Percentiles rank a stretch among this genome's conserved stretches.
These are phyloP conservation scores for Drosophila busckii DNA, from an alignment of 1,140 invertebrate species.

Conservation along the genomic window DNA sequence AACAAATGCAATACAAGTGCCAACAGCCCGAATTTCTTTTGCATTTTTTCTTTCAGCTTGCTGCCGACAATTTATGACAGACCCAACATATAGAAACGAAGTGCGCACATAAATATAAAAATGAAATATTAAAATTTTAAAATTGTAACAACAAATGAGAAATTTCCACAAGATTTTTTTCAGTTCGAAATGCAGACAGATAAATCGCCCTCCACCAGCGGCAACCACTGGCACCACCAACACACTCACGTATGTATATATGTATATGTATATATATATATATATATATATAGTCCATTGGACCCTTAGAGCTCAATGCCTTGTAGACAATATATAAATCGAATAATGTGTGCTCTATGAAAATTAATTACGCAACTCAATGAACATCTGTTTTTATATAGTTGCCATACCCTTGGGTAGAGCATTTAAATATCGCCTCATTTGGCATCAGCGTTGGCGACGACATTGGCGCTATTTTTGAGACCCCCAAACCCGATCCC, in stretches of 20 bases:
- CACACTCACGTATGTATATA: not conserved
- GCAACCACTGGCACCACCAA: slow-evolving; percentile 10
- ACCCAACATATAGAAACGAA: not conserved
- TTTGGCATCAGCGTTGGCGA: slow-evolving; percentile 22
- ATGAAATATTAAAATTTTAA: slow-evolving; percentile 37
- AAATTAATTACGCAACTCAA: too few species aligned
- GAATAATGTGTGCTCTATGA: too few species aligned
- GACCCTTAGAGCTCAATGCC: not conserved
- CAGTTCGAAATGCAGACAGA: slow-evolving; percentile 8
- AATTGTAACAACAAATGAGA: slow-evolving; percentile 40
- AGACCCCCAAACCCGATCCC: too few species aligned
- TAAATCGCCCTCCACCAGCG: slow-evolving; percentile 14
- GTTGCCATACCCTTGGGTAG: not conserved
- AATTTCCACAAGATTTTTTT: slow-evolving; percentile 20
- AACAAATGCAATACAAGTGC: slow-evolving; percentile 37
- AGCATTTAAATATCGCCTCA: slow-evolving; percentile 20
- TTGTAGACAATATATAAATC: too few species aligned
- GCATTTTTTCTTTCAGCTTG: slow-evolving; percentile 2
- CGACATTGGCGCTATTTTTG: slow-evolving; percentile 45
- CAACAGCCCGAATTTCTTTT: slow-evolving; percentile 35
- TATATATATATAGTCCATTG: not conserved
- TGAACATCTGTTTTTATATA: not conserved
- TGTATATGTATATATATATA: not conserved
- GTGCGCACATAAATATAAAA: slow-evolving; percentile 21
- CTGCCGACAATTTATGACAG: slow-evolving; percentile 11